Conservation (phyloP, 2,888 invertebrate genomes). For the Amitus sp. region DNA sequence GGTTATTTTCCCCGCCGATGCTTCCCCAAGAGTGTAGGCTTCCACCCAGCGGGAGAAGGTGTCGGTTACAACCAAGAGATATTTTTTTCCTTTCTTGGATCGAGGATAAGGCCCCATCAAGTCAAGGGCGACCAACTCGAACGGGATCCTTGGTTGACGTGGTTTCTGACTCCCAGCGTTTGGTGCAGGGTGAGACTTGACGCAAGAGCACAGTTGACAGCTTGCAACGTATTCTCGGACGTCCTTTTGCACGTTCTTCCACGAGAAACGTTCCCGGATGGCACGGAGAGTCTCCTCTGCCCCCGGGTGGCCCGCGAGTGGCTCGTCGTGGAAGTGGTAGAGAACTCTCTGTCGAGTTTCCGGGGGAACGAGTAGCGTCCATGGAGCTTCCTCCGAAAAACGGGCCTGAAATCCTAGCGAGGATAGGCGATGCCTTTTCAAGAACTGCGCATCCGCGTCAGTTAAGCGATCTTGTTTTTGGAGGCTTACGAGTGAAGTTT, state of each 20-base stretch:
- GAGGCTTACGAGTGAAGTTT: constrained; percentile 98
- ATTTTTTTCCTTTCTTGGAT: constrained; percentile 15
- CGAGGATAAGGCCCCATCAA: constrained; percentile 23
- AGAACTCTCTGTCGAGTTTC: too few species aligned
- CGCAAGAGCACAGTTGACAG: constrained; percentile 18
- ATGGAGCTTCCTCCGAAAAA: too few species aligned
- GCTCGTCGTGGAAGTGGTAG: constrained; percentile 24
- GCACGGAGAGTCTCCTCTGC: constrained; percentile 35
- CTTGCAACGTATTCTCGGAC: constrained; percentile 21
- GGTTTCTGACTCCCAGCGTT: too few species aligned
- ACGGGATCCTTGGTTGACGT: neutral
- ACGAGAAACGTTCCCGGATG: constrained; percentile 16
- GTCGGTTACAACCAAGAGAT: constrained; percentile 39
- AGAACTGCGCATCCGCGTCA: too few species aligned
- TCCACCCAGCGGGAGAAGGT: constrained; percentile 43
- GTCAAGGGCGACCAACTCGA: neutral
- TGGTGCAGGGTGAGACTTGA: constrained; percentile 15
- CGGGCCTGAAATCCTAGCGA: too few species aligned
- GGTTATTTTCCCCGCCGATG: constrained; percentile 10
- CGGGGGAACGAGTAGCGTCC: too few species aligned
- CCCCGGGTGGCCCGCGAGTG: constrained; percentile 39
- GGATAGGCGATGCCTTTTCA: too few species aligned
- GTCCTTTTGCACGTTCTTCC: constrained; percentile 15
- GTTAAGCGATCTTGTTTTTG: too few species aligned
- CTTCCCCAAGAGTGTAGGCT: constrained; percentile 29